Base-by-base conservation (phyloP, 2,113 vertebrate genomes). In the Archilochus colubris region DNA sequence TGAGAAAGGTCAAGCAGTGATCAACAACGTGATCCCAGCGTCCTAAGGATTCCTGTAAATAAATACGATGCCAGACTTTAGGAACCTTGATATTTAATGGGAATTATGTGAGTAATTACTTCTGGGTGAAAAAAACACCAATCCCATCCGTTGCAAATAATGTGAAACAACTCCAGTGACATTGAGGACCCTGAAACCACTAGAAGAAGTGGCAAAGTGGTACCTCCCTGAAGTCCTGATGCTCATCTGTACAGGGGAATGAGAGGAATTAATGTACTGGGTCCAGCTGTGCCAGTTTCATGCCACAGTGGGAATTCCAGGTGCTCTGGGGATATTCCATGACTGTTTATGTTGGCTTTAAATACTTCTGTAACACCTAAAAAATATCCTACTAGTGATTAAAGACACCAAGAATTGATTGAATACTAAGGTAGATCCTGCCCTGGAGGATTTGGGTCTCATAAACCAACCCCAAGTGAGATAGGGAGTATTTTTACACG, bases 1-100 rank as follows among this genome's bases (percentile, higher is more conserved):
- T 93, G 75, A 93, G 95, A 96, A 96, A 96, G 96, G 95, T 96
- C 95, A 96, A 79, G 27, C 38, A 72, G 64, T 62, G 91, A 96
- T 86, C 96, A 94, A 38, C 91, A 94, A 70, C 33, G 61, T 93
- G 91, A 96, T 96, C 79, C 76, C 48, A 72, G 54, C 3, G 0
- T 96, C 87, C 82, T 77, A 86, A 95, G 68, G 85, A 96, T 96
- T 93, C 75, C 91, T 88, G 85, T 86, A 79, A 88, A 80, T 58
- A 95, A 88, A 93, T 92, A 72, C 24, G 82, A 78, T 69, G 53
- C 57, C 44, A 51, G 75, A 48, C 73, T 95, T 90, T 75, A 82
- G 73, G 67, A 96, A 74, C 84, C 36, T 86, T 85, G 15, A 68
- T 96, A 87, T 94, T 95, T 95, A 91, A 89, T 61, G 44, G 54